These are phyloP conservation scores for Pseudomyrmex sp. DNA, from an alignment of 1,140 invertebrate species.

Conservation along the genomic window DNA sequence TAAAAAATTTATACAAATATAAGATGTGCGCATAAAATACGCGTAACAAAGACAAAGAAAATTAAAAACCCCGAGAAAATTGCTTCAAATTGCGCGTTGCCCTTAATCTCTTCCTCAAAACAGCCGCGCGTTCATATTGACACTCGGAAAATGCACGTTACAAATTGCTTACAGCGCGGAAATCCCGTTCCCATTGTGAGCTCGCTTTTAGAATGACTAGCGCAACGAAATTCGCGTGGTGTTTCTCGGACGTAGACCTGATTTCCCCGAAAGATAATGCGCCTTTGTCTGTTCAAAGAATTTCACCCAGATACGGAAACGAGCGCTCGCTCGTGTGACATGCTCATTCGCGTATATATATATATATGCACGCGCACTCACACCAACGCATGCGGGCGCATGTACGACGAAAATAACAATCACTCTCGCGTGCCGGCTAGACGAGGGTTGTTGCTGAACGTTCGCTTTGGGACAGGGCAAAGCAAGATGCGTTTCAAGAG, in stretches of 20 bases:
- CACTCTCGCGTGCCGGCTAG: slow-evolving; percentile 34
- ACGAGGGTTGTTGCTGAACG: slow-evolving; percentile 30
- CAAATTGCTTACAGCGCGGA: slow-evolving; percentile 8
- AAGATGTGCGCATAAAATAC: background rate
- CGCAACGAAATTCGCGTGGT: background rate
- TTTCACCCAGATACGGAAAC: background rate
- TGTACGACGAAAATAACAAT: slow-evolving; percentile 38
- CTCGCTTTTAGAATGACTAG: slow-evolving; percentile 22
- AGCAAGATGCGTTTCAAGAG: slow-evolving; percentile 40
- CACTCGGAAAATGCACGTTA: background rate
- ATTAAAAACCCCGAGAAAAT: no score
- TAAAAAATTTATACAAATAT: background rate
- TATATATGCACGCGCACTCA: background rate
- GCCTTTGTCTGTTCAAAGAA: slow-evolving; percentile 40
- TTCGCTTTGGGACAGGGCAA: slow-evolving; percentile 49
- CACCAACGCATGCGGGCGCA: no score
- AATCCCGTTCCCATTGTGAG: slow-evolving; percentile 17
- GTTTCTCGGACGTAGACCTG: background rate
- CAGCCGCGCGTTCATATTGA: background rate
- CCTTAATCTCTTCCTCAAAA: background rate
- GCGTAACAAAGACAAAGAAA: no score
- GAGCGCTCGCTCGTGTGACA: background rate
- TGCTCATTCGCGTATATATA: background rate
- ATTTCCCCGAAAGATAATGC: slow-evolving; percentile 39
- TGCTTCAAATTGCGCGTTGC: background rate